Conservation (phyloP, 2,113 vertebrate species). For the Stictonetta naevosa region DNA sequence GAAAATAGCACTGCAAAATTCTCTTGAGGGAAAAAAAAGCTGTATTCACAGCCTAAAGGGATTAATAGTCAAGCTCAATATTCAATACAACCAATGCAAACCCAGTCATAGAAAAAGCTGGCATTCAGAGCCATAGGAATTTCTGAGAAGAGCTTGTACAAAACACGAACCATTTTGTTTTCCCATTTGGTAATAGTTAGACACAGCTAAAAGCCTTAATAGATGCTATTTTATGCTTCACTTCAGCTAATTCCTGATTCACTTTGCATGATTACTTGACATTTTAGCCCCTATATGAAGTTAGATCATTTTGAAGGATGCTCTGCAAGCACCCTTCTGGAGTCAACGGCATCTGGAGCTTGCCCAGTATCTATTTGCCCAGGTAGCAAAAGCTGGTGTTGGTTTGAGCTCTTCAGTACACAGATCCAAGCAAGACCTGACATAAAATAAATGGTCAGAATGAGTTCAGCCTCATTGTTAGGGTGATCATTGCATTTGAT, state of each 20-base stretch:
- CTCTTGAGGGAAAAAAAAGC: not conserved
- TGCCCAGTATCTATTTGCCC: not conserved
- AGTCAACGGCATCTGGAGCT: rapidly evolving
- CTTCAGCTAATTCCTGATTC: not conserved
- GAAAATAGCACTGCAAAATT: not conserved
- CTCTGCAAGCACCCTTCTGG: not conserved
- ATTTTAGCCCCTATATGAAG: not conserved
- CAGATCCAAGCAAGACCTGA: not conserved
- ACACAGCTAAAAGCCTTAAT: not conserved
- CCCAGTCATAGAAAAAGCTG: not conserved
- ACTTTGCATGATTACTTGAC: not conserved
- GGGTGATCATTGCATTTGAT: not conserved
- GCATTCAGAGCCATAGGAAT: not conserved
- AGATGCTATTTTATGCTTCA: not conserved
- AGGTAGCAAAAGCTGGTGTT: not conserved
- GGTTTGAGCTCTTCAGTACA: not conserved
- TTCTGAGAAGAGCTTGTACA: not conserved
- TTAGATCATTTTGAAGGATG: not conserved
- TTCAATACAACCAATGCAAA: not conserved
- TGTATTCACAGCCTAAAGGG: not conserved
- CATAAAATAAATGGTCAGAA: not conserved
- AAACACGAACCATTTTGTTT: not conserved
- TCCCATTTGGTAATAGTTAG: not conserved
- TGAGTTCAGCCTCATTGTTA: not conserved
- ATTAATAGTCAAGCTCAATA: not conserved